These are phyloP conservation scores for Muschampia plurimacula DNA, from an alignment of 2,888 invertebrate species.

Conservation along the genomic window DNA sequence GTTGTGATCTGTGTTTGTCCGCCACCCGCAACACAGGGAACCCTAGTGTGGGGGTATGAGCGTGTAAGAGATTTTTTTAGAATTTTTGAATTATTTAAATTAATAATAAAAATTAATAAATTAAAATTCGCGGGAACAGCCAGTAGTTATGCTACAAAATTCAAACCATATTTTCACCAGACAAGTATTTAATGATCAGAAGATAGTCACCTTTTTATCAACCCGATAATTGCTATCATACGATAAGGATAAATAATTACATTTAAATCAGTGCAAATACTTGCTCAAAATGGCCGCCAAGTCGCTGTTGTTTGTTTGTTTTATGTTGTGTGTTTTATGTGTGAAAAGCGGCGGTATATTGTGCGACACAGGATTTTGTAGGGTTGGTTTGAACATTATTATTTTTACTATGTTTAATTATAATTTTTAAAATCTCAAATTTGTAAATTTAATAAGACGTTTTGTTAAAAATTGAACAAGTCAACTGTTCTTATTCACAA, in stretches of 20 bases:
- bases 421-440: too few species aligned
- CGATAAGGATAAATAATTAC: slow-evolving; percentile 42
- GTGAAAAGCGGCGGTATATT: slow-evolving; percentile 53
- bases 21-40: too few species aligned
- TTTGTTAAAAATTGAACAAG: too few species aligned
- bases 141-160: too few species aligned
- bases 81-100: too few species aligned
- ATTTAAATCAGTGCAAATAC: slow-evolving; percentile 57
- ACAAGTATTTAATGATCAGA: background rate
- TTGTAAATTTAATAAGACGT: too few species aligned
- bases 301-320: slow-evolving; percentile 50
- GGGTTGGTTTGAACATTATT: slow-evolving; percentile 57
- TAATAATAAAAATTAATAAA: too few species aligned
- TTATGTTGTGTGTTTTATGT: slow-evolving; percentile 53
- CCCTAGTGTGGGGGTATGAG: too few species aligned
- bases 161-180: background rate
- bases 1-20: too few species aligned
- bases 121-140: too few species aligned
- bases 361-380: slow-evolving; percentile 70
- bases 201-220: slow-evolving; percentile 1
- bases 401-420: background rate
- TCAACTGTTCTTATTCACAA: too few species aligned
- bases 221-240: slow-evolving; percentile 25
- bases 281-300: slow-evolving; percentile 59
- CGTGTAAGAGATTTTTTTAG: too few species aligned